Evolutionary conservation across 2,113 vertebrate genomes (phyloP), one percentile per base, ranked within the genome.

Genomic region (Excalfactoria chinensis): DNA sequence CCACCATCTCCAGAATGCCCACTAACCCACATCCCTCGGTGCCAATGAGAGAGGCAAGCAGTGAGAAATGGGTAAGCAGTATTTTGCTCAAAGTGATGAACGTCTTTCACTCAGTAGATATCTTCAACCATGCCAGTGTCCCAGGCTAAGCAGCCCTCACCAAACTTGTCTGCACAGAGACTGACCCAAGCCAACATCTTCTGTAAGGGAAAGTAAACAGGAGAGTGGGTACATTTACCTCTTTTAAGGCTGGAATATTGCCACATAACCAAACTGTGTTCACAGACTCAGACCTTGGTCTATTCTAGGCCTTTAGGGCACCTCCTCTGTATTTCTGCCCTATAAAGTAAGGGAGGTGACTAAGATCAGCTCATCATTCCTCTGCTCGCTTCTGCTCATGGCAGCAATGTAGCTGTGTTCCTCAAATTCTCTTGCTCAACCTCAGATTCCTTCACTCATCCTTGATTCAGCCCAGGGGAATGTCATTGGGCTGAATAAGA

Each of bases 71-170:
- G 41, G 44, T 92, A 91, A 95, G 90, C 74, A 87, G 59, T 92
- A 71, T 86, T 95, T 93, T 95, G 35, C 63, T 84, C 53, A 69
- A 78, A 53, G 63, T 44, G 49, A 59, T 62, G 18, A 86, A 90
- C 88, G 72, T 74, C 69, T 90, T 90, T 90, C 86, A 83, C 88
- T 94, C 83, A 92, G 86, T 88, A 86, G 49, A 68, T 94, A 30
- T 67, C 90, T 72, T 85, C 59, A 94, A 46, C 22, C 53, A 80
- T 16, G 32, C 21, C n/a, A 40, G 20, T 25, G 49, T 73, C 48
- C 23, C 41, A 66, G 35, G 79, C 59, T 63, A 66, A 76, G 44
- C n/a, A 94, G 35, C 44, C 59, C 72, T 76, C 34, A 73, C 44
- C 40, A 88, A 40, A 80, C 58, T 60, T 71, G 9, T 67, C 64